Evolutionary conservation across 2,113 vertebrate species (phyloP), one percentile per base, ranked within the genome.

Genomic region (Calidris pygmaea): DNA sequence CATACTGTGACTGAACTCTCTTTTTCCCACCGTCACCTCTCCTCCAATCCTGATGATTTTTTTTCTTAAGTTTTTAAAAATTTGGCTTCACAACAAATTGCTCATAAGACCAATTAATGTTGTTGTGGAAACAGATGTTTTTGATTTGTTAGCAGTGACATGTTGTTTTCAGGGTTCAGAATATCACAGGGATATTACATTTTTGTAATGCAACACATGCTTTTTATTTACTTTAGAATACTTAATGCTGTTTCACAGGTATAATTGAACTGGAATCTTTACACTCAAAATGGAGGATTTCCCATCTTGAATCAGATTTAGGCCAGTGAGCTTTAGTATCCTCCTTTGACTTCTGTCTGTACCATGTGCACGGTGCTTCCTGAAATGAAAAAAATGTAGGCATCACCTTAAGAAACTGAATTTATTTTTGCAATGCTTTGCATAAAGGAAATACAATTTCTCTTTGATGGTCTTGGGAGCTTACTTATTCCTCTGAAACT

Each of bases 81-180:
- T 92, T 96, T 80, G 76, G 86, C 85, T 93, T 76, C 50, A 71
- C 60, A 62, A 50, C 60, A 90, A 88, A 85, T 95, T 96, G 60
- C 32, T 95, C 68, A 10, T 89, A 87, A 96, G 85, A 72, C 43
- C 17, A 94, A 83, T 94, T 89, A 91, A 71, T 89, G 39, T 73
- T 81, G 76, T 81, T 82, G 75, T 88, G 48, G 50, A 95, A 95
- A 94, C 96, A 96, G 93, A 93, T 97, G 96, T 2, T 96, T 97
- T 78, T 93, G 56, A 96, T 97, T 96, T 92, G 29, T 52, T 93
- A 95, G 60, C 60, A 73, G 48, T 91, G 62, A 78, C 62, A 77
- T 47, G 27, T 78, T 90, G 32, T 80, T 96, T 87, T 90, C 92
- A 81, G 43, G 43, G 41, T 56, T 77, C 6, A 1, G 50, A 74